Base-by-base conservation (phyloP, 1,140 invertebrate genomes). In the Musca domestica region DNA sequence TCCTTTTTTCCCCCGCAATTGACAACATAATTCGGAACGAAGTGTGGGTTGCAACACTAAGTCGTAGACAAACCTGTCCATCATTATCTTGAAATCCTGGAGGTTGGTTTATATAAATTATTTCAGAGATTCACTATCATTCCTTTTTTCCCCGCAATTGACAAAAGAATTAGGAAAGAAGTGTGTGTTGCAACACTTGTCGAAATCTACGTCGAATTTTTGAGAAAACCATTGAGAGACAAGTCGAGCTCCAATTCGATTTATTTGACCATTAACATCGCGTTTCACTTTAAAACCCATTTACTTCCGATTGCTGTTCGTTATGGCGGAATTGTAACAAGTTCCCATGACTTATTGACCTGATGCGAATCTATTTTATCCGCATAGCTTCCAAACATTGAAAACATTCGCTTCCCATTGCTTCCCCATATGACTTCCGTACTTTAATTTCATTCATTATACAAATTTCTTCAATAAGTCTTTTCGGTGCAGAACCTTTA, bases 21-120 rank as follows among this genome's bases (percentile, higher is more conserved):
- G n/a, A 49, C 15, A 49, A 49, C 19, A 49, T 17, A 14, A 49
- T 49, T 49, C 47, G 15, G 15, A 17, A 17, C 6, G 12, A 17
- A 17, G 47, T 49, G 15, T 12, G 47, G n/a, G n/a, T n/a, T n/a
- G n/a, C n/a, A n/a, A n/a, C n/a, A n/a, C n/a, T n/a, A n/a, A n/a
- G n/a, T n/a, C n/a, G n/a, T 27, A 25, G 64, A 63, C 74, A 81
- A 10, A 80, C 74, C 71, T 74, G n/a, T n/a, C n/a, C n/a, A n/a
- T n/a, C n/a, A n/a, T n/a, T n/a, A n/a, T n/a, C n/a, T n/a, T n/a
- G n/a, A 56, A 76, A 83, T 14, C 81, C 81, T 14, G 67, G 41
- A 34, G 73, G 71, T 65, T 68, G n/a, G n/a, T n/a, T n/a, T n/a
- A n/a, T n/a, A n/a, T n/a, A n/a, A n/a, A n/a, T n/a, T n/a, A 25